Percentiles rank a stretch among this genome's conserved stretches.
Evolutionary conservation across 2,888 invertebrate species (phyloP).

Genomic region (Drosophila maculinotata): DNA sequence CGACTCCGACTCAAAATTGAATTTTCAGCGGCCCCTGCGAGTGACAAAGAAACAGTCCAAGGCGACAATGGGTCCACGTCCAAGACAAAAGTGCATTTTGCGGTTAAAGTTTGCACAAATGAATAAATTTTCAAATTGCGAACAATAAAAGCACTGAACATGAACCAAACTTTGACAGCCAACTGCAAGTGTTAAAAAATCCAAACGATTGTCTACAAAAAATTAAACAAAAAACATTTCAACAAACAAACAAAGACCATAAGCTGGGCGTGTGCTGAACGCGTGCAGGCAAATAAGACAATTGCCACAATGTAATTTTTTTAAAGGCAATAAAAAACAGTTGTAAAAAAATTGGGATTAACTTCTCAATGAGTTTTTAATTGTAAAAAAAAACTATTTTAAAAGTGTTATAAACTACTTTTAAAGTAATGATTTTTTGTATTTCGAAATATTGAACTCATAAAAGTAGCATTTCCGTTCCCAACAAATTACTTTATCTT

Average conservation of each 20-base stretch:
- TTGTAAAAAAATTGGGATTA: background rate
- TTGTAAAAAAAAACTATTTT: background rate
- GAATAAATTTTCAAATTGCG: conserved; percentile 38
- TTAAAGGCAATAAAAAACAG: background rate
- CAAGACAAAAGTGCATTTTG: conserved; percentile 63
- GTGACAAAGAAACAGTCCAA: conserved; percentile 40
- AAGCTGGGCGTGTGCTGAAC: conserved; percentile 46
- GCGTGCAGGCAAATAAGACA: conserved; percentile 50
- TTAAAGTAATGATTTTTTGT: too few species aligned
- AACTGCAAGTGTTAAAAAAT: conserved; percentile 51
- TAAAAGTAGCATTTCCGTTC: background rate
- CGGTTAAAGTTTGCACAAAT: conserved; percentile 55
- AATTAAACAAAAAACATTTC: conserved; percentile 6
- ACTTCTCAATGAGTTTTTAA: conserved; percentile 11
- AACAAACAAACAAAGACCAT: conserved; percentile 10
- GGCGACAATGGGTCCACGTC: conserved; percentile 38
- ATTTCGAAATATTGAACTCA: background rate
- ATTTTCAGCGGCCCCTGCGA: conserved; percentile 33
- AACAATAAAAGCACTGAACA: conserved; percentile 27
- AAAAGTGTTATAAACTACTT: too few species aligned
- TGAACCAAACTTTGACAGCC: conserved; percentile 47
- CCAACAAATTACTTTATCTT: background rate
- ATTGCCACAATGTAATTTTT: conserved; percentile 25
- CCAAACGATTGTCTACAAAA: conserved; percentile 42
- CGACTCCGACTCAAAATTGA: conserved; percentile 14